A percentile compares a stretch with the other conserved stretches of the same genome.
Evolutionary conservation across 2,797 vertebrate genomes (phyloP).

Genomic region (Moxostoma hubbsi): DNA sequence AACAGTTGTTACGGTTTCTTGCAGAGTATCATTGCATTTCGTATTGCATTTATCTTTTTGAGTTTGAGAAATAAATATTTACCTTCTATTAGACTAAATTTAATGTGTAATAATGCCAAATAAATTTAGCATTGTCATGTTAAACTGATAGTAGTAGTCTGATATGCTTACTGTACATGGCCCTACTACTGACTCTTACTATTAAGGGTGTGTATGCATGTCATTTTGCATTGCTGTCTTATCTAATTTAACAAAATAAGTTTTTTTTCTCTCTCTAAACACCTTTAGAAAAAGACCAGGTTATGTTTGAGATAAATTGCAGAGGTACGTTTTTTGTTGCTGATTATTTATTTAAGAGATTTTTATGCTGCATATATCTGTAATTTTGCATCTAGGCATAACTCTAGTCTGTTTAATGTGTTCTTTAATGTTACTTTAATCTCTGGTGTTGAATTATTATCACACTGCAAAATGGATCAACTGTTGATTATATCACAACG

Average conservation of each 20-base stretch:
- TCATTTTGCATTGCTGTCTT: conserved; percentile 16
- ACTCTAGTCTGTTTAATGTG: conserved; percentile 11
- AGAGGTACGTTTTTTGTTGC: neutral
- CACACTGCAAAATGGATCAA: neutral
- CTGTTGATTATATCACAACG: neutral
- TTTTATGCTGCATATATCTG: conserved; percentile 7
- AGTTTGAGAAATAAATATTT: conserved; percentile 9
- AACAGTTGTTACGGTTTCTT: too few species aligned
- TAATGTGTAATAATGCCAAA: conserved; percentile 23
- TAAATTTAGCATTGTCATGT: conserved; percentile 9
- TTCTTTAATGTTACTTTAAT: conserved; percentile 21
- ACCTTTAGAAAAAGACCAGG: conserved; percentile 10
- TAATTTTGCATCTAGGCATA: neutral
- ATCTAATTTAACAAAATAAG: conserved; percentile 11
- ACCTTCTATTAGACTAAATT: neutral
- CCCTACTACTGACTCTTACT: conserved; percentile 22
- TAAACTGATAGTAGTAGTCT: conserved; percentile 9
- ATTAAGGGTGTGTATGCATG: conserved; percentile 7
- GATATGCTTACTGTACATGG: conserved; percentile 14
- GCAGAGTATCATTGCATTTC: neutral
- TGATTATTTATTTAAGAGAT: conserved; percentile 35
- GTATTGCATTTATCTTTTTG: neutral
- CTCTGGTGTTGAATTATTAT: neutral
- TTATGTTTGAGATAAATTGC: neutral
- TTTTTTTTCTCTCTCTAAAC: conserved; percentile 1